phyloP scores from a whole-genome alignment of 2,888 invertebrate genomes.

The Chesias legatella region DNA sequence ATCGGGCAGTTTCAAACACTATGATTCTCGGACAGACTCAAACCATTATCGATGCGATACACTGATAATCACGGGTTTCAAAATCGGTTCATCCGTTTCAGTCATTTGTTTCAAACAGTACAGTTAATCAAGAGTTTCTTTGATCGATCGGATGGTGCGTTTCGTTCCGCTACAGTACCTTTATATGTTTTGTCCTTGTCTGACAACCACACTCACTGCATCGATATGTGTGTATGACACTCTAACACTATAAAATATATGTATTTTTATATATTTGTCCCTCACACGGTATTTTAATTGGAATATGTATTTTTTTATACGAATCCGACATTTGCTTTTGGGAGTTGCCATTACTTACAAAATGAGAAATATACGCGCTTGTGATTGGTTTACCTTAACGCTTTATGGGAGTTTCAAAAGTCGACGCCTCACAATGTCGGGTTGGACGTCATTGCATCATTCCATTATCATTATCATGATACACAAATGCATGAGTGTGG shows the following conservation, averaged over 20 bases:
- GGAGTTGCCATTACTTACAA: slow-evolving; percentile 69
- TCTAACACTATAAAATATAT: slow-evolving; percentile 13
- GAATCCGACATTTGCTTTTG: slow-evolving; percentile 75
- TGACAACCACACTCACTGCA: slow-evolving; percentile 78
- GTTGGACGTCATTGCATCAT: slow-evolving; percentile 55
- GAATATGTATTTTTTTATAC: slow-evolving; percentile 36
- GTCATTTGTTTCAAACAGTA: not conserved
- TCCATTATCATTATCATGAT: slow-evolving; percentile 40
- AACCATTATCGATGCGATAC: no score
- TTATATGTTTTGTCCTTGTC: slow-evolving; percentile 39
- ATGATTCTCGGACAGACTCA: no score
- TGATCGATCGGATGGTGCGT: slow-evolving; percentile 16
- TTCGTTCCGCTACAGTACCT: slow-evolving; percentile 63
- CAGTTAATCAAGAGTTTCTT: slow-evolving; percentile 26
- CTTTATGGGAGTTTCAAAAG: slow-evolving; percentile 46
- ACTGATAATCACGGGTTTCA: no score
- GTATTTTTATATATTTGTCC: slow-evolving; percentile 28
- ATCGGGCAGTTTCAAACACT: no score
- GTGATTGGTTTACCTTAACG: slow-evolving; percentile 78
- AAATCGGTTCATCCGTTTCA: not conserved
- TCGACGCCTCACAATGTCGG: slow-evolving; percentile 57
- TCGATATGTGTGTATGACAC: slow-evolving; percentile 49
- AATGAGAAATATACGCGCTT: slow-evolving; percentile 50
- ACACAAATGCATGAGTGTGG: slow-evolving; percentile 78
- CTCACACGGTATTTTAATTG: slow-evolving; percentile 34